phyloP scores from a whole-genome alignment of 2,888 invertebrate species.

The Lissocephala sabroskyi region DNA sequence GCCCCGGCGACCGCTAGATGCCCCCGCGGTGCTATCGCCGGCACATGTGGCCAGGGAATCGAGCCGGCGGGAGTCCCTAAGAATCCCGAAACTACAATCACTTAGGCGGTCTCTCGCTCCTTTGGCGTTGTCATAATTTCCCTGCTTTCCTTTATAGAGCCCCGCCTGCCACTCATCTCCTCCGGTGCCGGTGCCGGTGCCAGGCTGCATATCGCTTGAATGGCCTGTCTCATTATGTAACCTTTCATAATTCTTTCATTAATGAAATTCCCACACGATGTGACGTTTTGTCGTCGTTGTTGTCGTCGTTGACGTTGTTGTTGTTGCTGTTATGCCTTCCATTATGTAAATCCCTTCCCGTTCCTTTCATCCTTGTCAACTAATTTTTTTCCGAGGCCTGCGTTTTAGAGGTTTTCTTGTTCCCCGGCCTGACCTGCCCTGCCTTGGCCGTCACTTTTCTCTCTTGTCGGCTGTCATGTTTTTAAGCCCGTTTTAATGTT shows the following conservation, averaged over 20 bases:
- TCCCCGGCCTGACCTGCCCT: too few relatives aligned
- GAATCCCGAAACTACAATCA: too few relatives aligned
- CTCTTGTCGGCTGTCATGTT: conserved; percentile 46
- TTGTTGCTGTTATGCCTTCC: conserved; percentile 31
- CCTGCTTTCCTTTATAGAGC: too few relatives aligned
- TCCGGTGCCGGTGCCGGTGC: conserved; percentile 5
- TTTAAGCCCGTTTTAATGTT: conserved; percentile 56
- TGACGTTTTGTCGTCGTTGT: too few relatives aligned
- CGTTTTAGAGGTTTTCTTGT: conserved; percentile 11
- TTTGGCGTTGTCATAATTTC: too few relatives aligned
- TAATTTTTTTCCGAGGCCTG: conserved; percentile 55
- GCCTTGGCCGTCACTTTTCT: neutral
- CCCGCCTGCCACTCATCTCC: too few relatives aligned
- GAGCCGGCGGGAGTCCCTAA: too few relatives aligned
- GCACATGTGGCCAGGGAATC: too few relatives aligned
- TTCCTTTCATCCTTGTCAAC: conserved; percentile 51
- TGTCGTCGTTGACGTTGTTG: conserved; percentile 34
- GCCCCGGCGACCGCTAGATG: conserved; percentile 8
- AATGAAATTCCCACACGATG: conserved; percentile 61
- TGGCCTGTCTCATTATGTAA: conserved; percentile 56
- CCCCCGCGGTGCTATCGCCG: conserved; percentile 38
- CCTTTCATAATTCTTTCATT: conserved; percentile 62
- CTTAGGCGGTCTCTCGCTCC: too few relatives aligned
- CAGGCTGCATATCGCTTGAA: too few relatives aligned
- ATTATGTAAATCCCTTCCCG: conserved; percentile 55